phyloP scores from a whole-genome alignment of 2,888 invertebrate genomes.

The Epinotia nisella region DNA sequence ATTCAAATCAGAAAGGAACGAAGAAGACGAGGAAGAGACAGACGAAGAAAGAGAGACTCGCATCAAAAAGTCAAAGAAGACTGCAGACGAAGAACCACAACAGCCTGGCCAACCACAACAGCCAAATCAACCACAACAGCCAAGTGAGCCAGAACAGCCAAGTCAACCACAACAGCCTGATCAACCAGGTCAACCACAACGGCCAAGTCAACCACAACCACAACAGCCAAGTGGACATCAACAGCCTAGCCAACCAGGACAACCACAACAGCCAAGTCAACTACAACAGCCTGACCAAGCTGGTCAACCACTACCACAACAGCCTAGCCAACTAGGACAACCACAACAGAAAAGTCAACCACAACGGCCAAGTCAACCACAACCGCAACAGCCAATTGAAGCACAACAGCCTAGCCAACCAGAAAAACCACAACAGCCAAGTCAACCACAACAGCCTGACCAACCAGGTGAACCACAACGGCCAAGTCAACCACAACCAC shows the following conservation, averaged over 20 bases:
- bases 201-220: not conserved
- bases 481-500: conserved; percentile 24
- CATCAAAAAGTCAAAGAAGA: no score
- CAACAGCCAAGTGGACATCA: conserved; percentile 4
- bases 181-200: not conserved
- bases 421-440: conserved; percentile 22
- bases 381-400: conserved; percentile 14
- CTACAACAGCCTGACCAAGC: not conserved
- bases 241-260: not conserved
- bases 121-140: conserved; percentile 18
- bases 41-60: no score
- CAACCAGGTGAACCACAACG: no score
- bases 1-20: no score
- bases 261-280: conserved; percentile 17
- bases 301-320: not conserved
- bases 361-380: not conserved
- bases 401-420: conserved; percentile 9
- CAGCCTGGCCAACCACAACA: conserved; percentile 5
- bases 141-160: not conserved
- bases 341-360: no score
- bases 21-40: no score
- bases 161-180: not conserved
- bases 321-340: not conserved
- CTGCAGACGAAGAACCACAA: conserved; percentile 25
- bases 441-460: conserved; percentile 20